Percentiles rank a stretch among this genome's conserved stretches.
Conservation (phyloP, 2,888 invertebrate genomes). For the Vanessa cardui region DNA sequence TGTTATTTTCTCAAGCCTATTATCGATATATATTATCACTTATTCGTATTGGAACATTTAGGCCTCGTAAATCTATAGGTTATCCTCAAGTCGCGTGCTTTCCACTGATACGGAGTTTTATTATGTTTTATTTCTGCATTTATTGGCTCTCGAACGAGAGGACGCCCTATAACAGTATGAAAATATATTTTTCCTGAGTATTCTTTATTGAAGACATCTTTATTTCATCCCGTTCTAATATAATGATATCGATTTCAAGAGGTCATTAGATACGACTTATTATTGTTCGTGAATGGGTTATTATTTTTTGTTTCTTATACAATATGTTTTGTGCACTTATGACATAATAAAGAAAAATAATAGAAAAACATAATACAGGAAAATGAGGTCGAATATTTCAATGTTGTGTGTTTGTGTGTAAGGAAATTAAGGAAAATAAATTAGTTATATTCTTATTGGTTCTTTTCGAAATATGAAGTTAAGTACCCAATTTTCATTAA, state of each 20-base stretch:
- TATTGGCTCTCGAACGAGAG: slow-evolving; percentile 32
- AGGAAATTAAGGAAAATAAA: too few relatives aligned
- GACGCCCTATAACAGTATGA: slow-evolving; percentile 25
- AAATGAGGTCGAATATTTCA: too few relatives aligned
- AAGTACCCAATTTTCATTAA: too few relatives aligned
- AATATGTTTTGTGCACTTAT: too few relatives aligned
- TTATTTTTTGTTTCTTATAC: too few relatives aligned
- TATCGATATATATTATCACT: slow-evolving; percentile 30
- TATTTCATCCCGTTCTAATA: neutral
- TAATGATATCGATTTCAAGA: slow-evolving; percentile 6
- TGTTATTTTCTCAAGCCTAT: slow-evolving; percentile 10
- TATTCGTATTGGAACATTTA: slow-evolving; percentile 51
- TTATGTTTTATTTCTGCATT: slow-evolving; percentile 57
- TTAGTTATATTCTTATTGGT: too few relatives aligned
- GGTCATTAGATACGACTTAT: neutral
- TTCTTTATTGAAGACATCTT: slow-evolving; percentile 9
- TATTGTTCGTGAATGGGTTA: neutral
- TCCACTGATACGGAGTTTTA: slow-evolving; percentile 70
- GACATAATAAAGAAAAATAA: too few relatives aligned
- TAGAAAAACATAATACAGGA: too few relatives aligned
- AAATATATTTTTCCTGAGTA: slow-evolving; percentile 26
- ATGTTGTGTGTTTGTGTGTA: too few relatives aligned
- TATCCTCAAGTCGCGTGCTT: slow-evolving; percentile 53
- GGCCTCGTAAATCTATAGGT: slow-evolving; percentile 62
- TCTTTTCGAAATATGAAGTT: too few relatives aligned